Conservation (phyloP, 37 sponge, comb jelly and placozoan genomes). For the Cliona cf. orientalis region DNA sequence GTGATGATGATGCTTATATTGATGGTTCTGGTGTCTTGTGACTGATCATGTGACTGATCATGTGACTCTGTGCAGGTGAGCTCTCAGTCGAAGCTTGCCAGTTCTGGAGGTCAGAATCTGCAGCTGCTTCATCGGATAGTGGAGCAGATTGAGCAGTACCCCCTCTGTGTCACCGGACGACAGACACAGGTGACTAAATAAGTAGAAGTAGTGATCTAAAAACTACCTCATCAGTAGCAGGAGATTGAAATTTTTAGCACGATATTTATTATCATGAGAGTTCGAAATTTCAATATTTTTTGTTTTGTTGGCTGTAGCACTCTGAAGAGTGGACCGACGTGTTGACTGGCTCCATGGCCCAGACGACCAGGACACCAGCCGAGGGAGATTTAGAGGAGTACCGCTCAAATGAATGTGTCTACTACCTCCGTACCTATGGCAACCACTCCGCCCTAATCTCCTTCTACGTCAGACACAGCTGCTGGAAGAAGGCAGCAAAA, state of each 20-base stretch:
- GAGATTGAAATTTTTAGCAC: background rate
- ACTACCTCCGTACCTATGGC: conserved; percentile 87
- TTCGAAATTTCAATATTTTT: background rate
- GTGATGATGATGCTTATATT: background rate
- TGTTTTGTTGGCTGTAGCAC: background rate
- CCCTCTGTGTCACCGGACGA: conserved; percentile 35
- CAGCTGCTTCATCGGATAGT: conserved; percentile 57
- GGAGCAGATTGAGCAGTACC: conserved; percentile 60
- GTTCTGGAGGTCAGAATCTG: conserved; percentile 38
- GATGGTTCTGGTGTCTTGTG: conserved; percentile 3
- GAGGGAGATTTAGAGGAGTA: conserved; percentile 59
- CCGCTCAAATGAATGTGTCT: conserved; percentile 84
- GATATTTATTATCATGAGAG: background rate
- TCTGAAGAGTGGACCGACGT: conserved; percentile 45
- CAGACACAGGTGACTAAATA: conserved; percentile 20
- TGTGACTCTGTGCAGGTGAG: conserved; percentile 35
- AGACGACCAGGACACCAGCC: conserved; percentile 13
- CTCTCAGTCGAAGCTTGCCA: conserved; percentile 38
- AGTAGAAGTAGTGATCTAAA: background rate
- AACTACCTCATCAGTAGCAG: background rate
- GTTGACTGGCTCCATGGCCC: conserved; percentile 6
- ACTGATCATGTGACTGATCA: background rate
- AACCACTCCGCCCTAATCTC: conserved; percentile 54
- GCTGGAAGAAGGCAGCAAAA: conserved; percentile 75
- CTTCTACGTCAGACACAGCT: conserved; percentile 78